phyloP scores from a whole-genome alignment of 2,113 vertebrate species.

The Raja brachyura region DNA sequence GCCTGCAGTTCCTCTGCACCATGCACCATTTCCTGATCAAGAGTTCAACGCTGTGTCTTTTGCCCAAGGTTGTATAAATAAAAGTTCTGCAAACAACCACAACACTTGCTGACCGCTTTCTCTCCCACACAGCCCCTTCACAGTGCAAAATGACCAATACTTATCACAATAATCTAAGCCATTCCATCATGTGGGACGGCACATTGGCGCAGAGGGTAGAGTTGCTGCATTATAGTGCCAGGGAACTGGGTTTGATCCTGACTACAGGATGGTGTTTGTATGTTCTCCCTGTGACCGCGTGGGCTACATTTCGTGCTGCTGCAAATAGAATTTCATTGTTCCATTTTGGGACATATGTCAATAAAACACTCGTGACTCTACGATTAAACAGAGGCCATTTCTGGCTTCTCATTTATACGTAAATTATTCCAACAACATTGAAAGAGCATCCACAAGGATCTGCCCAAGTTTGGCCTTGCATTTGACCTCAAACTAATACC shows the following conservation, averaged over 20 bases:
- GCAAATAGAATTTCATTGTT: no score
- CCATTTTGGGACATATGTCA: no score
- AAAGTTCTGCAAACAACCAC: background rate
- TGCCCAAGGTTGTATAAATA: background rate
- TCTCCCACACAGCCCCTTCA: no score
- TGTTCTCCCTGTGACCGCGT: no score
- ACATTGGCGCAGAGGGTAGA: no score
- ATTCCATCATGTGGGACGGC: background rate
- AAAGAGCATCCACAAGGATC: background rate
- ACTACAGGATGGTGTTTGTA: no score
- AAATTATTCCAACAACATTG: background rate
- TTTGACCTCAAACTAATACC: background rate
- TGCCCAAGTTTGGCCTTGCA: background rate
- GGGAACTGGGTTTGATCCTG: no score
- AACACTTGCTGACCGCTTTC: background rate
- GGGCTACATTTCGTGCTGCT: no score
- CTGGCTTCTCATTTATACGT: background rate
- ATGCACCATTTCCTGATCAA: background rate
- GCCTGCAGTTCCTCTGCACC: background rate
- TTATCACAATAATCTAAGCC: background rate
- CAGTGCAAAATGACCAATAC: background rate
- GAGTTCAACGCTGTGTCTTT: background rate
- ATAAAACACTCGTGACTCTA: no score
- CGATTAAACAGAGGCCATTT: background rate
- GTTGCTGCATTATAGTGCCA: no score